These are phyloP conservation scores for Desoria tigrina DNA, from an alignment of 2,888 invertebrate genomes.

Conservation along the genomic window DNA sequence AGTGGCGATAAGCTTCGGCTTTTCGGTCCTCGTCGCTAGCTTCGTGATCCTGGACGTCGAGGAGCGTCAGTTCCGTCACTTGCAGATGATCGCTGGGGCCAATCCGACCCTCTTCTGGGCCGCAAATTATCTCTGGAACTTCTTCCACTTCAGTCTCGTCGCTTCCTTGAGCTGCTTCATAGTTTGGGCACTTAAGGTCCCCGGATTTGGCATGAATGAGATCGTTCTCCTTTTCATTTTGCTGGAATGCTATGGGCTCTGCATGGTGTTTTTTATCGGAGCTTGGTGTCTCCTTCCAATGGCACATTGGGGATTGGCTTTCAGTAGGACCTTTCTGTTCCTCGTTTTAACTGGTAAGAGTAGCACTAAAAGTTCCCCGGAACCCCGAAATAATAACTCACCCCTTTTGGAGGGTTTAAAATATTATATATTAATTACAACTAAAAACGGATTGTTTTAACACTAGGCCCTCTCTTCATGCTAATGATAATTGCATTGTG, in stretches of 20 bases:
- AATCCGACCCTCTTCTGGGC: slow-evolving; percentile 27
- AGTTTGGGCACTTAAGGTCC: neutral
- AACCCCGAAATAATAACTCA: no score
- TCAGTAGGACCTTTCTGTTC: slow-evolving; percentile 15
- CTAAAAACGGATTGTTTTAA: neutral
- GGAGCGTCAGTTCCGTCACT: slow-evolving; percentile 30
- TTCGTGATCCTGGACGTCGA: slow-evolving; percentile 32
- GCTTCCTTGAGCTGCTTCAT: slow-evolving; percentile 4
- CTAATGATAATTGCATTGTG: slow-evolving; percentile 19
- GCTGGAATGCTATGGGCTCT: slow-evolving; percentile 15
- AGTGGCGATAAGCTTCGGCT: slow-evolving; percentile 12
- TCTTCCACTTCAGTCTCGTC: slow-evolving; percentile 19
- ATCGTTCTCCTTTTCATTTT: slow-evolving; percentile 10
- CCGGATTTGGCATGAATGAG: neutral
- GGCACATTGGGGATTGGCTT: slow-evolving; percentile 20
- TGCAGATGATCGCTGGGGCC: slow-evolving; percentile 29
- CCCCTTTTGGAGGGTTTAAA: no score
- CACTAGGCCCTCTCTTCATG: slow-evolving; percentile 13
- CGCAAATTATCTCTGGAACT: slow-evolving; percentile 30
- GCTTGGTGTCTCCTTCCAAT: slow-evolving; percentile 4
- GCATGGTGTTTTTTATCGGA: slow-evolving; percentile 21
- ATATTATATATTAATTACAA: no score
- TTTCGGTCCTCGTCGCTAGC: slow-evolving; percentile 23
- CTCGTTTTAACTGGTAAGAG: slow-evolving; percentile 22
- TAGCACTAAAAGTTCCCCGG: no score